These are phyloP conservation scores for Phasia obesa DNA, from an alignment of 2,888 invertebrate genomes.

Conservation along the genomic window DNA sequence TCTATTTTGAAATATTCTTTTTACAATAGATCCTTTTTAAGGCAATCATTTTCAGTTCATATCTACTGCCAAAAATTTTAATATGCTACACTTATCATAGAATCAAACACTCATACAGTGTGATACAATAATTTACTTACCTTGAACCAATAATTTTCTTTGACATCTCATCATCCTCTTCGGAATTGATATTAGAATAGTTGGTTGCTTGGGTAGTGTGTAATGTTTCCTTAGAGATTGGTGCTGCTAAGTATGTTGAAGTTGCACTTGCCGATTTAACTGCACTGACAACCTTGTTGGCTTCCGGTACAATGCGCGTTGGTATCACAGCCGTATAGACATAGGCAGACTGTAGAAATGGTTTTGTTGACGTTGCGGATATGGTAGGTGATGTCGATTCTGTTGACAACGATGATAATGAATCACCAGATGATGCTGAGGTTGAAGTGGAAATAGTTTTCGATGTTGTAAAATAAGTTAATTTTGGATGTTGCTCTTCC, in stretches of 20 bases:
- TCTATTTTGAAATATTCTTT: no score
- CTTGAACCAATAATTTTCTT: conserved; percentile 86
- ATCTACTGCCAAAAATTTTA: no score
- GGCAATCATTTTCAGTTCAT: no score
- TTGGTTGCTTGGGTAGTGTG: conserved; percentile 28
- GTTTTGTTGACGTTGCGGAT: conserved; percentile 62
- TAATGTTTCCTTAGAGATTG: conserved; percentile 27
- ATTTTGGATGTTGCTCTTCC: conserved; percentile 14
- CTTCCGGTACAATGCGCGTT: conserved; percentile 75
- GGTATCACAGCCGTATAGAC: conserved; percentile 64
- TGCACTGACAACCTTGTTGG: conserved; percentile 72
- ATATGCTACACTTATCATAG: no score
- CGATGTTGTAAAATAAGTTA: conserved; percentile 33
- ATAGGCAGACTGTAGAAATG: conserved; percentile 69
- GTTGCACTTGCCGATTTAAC: conserved; percentile 52
- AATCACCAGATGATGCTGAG: conserved; percentile 38
- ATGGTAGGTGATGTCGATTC: conserved; percentile 38
- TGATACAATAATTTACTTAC: conserved; percentile 80
- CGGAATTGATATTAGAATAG: conserved; percentile 63
- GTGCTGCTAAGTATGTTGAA: conserved; percentile 51
- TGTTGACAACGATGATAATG: conserved; percentile 35
- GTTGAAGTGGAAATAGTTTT: conserved; percentile 55
- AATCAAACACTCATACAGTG: background rate
- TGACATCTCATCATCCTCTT: conserved; percentile 83
- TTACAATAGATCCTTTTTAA: no score